Percentiles rank a stretch among this genome's conserved stretches.
Evolutionary conservation across 2,113 vertebrate species (phyloP).

Genomic region (Puffinus mauretanicus): DNA sequence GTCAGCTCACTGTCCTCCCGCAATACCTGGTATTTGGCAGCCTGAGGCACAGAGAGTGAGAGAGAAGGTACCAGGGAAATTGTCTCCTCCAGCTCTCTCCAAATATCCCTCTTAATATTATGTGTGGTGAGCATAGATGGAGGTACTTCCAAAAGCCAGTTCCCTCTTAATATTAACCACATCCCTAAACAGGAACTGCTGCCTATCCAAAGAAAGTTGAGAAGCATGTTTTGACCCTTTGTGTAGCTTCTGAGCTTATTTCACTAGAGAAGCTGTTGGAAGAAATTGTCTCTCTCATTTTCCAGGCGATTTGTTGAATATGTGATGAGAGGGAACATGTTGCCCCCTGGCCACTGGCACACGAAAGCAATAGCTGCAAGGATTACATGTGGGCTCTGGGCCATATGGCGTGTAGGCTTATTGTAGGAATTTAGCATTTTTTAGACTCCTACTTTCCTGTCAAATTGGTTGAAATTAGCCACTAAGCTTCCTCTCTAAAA

Average conservation of each 20-base stretch:
- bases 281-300: not conserved
- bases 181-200: not conserved
- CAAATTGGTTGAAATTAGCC: constrained; percentile 50
- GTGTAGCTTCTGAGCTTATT: not conserved
- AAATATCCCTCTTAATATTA: not conserved
- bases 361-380: constrained; percentile 2
- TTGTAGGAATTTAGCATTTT: constrained; percentile 47
- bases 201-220: not conserved
- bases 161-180: not conserved
- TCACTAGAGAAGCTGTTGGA: not conserved
- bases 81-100: not conserved
- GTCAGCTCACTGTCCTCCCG: not conserved
- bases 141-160: not conserved
- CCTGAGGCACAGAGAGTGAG: not conserved
- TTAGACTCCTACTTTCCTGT: constrained; percentile 48
- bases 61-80: not conserved
- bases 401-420: constrained; percentile 63
- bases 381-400: constrained; percentile 19
- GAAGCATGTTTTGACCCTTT: not conserved
- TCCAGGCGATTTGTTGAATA: not conserved
- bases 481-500: constrained; percentile 10
- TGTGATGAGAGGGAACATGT: constrained; percentile 1
- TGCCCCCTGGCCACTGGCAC: constrained; percentile 41
- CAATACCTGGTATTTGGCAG: not conserved
- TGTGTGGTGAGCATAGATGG: not conserved